These are phyloP conservation scores for Aulostomus chinensis DNA, from an alignment of 2,797 vertebrate genomes.

Conservation along the genomic window DNA sequence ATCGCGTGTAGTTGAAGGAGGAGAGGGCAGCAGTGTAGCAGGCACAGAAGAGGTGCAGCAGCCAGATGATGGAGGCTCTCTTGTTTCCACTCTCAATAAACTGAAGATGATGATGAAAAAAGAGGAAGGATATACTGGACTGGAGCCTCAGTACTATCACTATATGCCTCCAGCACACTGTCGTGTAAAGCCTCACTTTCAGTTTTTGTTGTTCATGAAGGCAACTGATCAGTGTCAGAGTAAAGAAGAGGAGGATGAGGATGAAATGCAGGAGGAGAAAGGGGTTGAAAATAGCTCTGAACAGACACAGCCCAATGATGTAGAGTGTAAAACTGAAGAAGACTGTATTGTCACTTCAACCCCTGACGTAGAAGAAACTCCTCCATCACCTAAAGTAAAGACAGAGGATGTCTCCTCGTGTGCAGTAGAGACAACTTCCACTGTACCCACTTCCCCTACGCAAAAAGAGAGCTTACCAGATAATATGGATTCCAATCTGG, in stretches of 20 bases:
- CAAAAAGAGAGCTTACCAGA: conserved; percentile 68
- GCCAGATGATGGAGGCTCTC: conserved; percentile 79
- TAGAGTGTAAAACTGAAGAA: conserved; percentile 54
- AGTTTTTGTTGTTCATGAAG: conserved; percentile 98
- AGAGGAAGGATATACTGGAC: conserved; percentile 87
- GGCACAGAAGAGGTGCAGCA: conserved; percentile 59
- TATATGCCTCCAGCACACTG: conserved; percentile 96
- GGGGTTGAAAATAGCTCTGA: conserved; percentile 40
- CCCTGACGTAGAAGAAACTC: conserved; percentile 40
- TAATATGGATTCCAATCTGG: conserved; percentile 66
- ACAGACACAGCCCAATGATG: conserved; percentile 27
- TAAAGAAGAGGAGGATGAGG: conserved; percentile 68
- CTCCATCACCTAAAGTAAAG: conserved; percentile 67
- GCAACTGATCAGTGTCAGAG: conserved; percentile 86
- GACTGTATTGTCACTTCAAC: conserved; percentile 28
- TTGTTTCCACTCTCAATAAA: conserved; percentile 92
- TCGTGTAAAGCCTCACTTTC: conserved; percentile 96
- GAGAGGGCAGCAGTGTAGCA: conserved; percentile 9
- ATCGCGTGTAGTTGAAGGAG: conserved; percentile 41
- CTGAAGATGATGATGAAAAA: conserved; percentile 96
- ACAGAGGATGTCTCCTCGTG: conserved; percentile 58
- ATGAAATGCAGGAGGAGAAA: conserved; percentile 49
- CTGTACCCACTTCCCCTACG: conserved; percentile 28
- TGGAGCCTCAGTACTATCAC: conserved; percentile 96
- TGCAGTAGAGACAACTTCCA: conserved; percentile 23